Base-by-base conservation (phyloP, 2,888 invertebrate genomes). In the Onthophagus sagittarius region DNA sequence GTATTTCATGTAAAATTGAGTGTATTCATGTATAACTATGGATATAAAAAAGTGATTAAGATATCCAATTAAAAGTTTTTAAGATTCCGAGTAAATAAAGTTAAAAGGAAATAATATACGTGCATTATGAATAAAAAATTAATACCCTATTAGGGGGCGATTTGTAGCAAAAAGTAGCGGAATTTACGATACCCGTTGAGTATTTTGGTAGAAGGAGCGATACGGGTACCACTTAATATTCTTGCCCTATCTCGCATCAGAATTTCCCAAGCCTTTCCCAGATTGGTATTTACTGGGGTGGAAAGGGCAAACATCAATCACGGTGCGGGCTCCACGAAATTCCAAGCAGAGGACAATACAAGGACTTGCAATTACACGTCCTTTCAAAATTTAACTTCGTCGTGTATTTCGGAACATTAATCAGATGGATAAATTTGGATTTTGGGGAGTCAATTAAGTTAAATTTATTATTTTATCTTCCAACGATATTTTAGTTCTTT, bases 301-400 rank as follows among this genome's bases (percentile, higher is more conserved):
- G 67, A 67, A 67, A 67, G 67, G 67, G 67, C 67, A 67, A 67
- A 67, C 67, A 67, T 67, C 67, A 67, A 67, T 67, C 67, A 67
- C 23, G 67, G 32, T 13, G 32, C 67, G 23, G 31, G 23, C 67
- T 23, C 67, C 31, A 53, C 39, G 39, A 53, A 11, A 53, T 53
- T 53, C 39, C 11, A 23, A 23, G 23, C 23, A 11, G 39, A 53
- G 39, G 39, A 53, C 39, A 53, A 53, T 53, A 53, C 39, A 53
- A 53, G 39, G 39, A 53, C 39, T 53, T 53, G 39, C 39, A 53
- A 53, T 53, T 53, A 53, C 39, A 53, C 39, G 39, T 53, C 39
- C 39, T 53, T 53, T 53, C 39, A 53, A 53, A 53, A 53, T 53
- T 53, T 53, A 53, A 53, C 39, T 53, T 53, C 39, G 11, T 11